Evolutionary conservation across 2,113 vertebrate species (phyloP).

Genomic region (Choloepus hoffmanni): DNA sequence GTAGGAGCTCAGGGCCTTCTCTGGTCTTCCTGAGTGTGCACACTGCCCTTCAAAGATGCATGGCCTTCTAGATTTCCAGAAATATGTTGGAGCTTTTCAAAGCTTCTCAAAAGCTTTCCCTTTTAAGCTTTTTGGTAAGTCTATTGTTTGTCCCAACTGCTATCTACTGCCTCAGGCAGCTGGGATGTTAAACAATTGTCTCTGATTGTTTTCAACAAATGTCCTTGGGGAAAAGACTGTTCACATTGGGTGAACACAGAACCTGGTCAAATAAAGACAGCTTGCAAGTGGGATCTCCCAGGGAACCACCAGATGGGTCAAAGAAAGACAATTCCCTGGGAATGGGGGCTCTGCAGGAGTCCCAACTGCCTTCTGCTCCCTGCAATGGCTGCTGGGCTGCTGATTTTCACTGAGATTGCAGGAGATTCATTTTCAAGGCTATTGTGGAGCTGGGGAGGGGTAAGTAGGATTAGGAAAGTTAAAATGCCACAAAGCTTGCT

Average conservation of each 20-base stretch:
- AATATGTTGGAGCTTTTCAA: neutral
- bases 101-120: neutral
- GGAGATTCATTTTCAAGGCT: neutral
- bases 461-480: neutral
- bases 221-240: neutral
- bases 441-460: neutral
- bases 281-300: neutral
- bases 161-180: neutral
- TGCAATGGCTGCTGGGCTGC: neutral
- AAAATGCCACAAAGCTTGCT: neutral
- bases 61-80: neutral
- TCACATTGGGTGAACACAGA: neutral
- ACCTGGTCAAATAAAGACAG: neutral
- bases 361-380: neutral
- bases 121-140: neutral
- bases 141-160: neutral
- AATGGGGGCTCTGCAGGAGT: neutral
- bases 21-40: neutral
- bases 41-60: rapidly evolving
- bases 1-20: neutral
- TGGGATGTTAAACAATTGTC: neutral
- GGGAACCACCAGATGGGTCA: neutral
- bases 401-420: neutral
- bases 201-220: constrained; percentile 27
- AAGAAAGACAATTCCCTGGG: neutral